Base-by-base conservation (phyloP, 2,797 vertebrate species). In the Staurois parvus region DNA sequence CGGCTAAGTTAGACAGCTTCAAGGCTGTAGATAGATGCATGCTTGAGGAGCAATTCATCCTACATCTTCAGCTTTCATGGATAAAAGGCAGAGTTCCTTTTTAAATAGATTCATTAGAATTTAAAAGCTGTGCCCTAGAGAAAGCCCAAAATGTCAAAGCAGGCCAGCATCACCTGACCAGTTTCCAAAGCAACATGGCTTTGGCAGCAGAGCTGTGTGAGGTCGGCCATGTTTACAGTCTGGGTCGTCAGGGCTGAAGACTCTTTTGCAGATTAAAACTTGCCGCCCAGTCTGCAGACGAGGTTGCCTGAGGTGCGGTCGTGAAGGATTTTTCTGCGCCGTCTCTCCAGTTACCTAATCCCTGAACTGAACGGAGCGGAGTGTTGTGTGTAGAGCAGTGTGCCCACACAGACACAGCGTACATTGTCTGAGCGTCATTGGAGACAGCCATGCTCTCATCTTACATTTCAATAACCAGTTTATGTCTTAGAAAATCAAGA, bases 301-400 rank as follows among this genome's bases (percentile, higher is more conserved):
- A 72, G 11, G 24, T 30, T 40, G 70, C n/a, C 70, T 24, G 30
- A 70, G 32, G 68, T 70, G 68, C 32, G 30, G 68, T 70, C 19
- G 12, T 12, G 70, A 72, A 40, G 11, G 21, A 11, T 72, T 72
- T 72, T 72, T 72, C 34, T 40, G 24, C 70, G 9, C 37, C 17
- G 19, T 72, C 70, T 42, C 68, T 70, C 32, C 52, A 59, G 68
- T 37, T 70, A 70, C 68, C 4, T 59, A 59, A 70, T 37, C 34
- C 52, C 32, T 42, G 70, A 70, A 42, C 37, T 42, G 32, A 29
- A 40, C 32, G 19, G 69, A 24, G 32, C 34, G 21, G 24, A 11
- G 7, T 13, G 21, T 42, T 40, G 34, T 40, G 70, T 42, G 21
- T 72, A 40, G 34, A 72, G 70, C 37, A 26, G 70, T 72, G 70